Base-by-base conservation (phyloP, 2,888 invertebrate species). In the Patella caerulea region DNA sequence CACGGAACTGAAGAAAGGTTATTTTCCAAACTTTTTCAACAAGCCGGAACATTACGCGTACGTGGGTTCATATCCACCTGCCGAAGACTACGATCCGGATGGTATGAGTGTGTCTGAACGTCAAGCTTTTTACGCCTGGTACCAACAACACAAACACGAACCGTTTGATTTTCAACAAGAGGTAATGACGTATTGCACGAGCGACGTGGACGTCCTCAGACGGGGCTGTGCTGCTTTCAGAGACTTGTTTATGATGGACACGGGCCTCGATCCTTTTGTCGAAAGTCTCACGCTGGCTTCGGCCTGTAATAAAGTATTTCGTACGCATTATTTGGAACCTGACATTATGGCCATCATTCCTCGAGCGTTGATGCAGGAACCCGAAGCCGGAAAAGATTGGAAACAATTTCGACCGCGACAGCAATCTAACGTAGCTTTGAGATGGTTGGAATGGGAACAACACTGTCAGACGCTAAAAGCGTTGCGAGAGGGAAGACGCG, bases 1-100 rank as follows among this genome's bases (percentile, higher is more conserved):
- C 59, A 59, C 59, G 59, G 59, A 59, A 59, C 17, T 59, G 59
- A 59, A 59, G 59, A 59, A 59, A 19, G 59, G 59, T 59, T 59
- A 59, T 59, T 59, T 59, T 59, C 59, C 59, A 19, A 17, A 59
- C 19, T 59, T 59, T 59, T 59, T 59, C 59, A 59, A 59, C 19
- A 59, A 12, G 14, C 59, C 59, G 1, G 59, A 59, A 59, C 17
- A 59, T 19, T 7, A 7, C 17, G 7, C 7, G n/a, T 59, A 15
- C 17, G 59, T 59, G 7, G 59, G 59, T n/a, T 4, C 34, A 34
- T 2, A 34, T 24, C 34, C 34, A 34, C 34, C 34, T 34, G 34
- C 34, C 34, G 34, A 34, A 34, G 34, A 34, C 0, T 34, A 34
- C 34, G 34, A 34, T 34, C 34, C 34, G 34, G 4, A 34, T 34